Evolutionary conservation across 2,888 invertebrate species (phyloP).

Genomic region (Neoitamus cyanurus): DNA sequence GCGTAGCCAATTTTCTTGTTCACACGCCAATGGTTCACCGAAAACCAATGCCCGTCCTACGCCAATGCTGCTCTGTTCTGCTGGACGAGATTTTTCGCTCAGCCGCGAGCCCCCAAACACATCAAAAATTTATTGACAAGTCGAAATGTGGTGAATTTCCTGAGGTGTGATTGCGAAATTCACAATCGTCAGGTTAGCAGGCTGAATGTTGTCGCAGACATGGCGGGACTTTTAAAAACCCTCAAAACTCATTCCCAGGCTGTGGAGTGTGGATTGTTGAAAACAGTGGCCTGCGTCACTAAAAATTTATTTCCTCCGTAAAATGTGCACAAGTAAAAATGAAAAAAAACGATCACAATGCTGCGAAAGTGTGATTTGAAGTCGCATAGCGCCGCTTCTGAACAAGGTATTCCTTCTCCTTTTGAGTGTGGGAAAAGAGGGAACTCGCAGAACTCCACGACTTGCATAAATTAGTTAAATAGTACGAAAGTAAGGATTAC

Average conservation of each 20-base stretch:
- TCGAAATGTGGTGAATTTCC: not conserved
- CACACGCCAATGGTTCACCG: not conserved
- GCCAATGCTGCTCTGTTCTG: not conserved
- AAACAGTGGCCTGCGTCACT: not conserved
- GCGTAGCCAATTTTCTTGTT: not conserved
- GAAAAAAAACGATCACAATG: not conserved
- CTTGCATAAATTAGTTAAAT: not conserved
- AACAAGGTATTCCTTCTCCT: not conserved
- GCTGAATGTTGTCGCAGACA: no score
- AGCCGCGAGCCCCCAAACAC: not conserved
- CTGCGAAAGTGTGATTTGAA: not conserved
- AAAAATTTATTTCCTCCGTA: slow-evolving; percentile 28
- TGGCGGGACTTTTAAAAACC: not conserved
- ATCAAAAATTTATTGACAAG: not conserved
- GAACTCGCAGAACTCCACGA: not conserved
- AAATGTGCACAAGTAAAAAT: slow-evolving; percentile 32
- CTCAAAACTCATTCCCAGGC: not conserved
- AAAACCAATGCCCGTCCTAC: not conserved
- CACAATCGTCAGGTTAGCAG: not conserved
- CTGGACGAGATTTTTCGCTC: not conserved
- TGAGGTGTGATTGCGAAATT: not conserved
- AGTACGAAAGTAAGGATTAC: not conserved
- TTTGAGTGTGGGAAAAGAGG: not conserved
- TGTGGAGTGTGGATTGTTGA: not conserved
- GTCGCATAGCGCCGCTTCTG: not conserved